phyloP scores from a whole-genome alignment of 2,888 invertebrate genomes.

The Drosophila prostipennis region DNA sequence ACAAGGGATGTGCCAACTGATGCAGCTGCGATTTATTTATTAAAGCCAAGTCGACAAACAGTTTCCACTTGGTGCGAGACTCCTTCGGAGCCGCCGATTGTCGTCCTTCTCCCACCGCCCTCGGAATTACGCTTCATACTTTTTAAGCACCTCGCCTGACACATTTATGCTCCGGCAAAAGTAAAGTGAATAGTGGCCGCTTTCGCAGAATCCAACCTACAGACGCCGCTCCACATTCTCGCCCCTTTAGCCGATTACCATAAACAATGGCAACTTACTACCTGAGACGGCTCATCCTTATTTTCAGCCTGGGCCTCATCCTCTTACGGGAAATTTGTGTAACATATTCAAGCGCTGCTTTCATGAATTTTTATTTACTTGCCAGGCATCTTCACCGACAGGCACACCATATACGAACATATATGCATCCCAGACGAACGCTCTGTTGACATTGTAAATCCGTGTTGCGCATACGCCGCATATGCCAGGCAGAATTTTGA shows the following conservation, averaged over 20 bases:
- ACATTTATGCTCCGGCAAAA: constrained; percentile 59
- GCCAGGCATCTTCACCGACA: constrained; percentile 30
- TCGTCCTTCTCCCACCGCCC: constrained; percentile 5
- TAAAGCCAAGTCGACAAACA: constrained; percentile 49
- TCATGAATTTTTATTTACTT: constrained; percentile 60
- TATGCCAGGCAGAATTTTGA: constrained; percentile 29
- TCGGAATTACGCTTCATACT: constrained; percentile 49
- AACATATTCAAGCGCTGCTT: constrained; percentile 42
- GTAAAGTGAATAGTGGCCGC: constrained; percentile 63
- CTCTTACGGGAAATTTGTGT: constrained; percentile 43
- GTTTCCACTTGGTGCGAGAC: constrained; percentile 8
- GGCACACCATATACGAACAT: constrained; percentile 1
- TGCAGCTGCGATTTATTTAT: constrained; percentile 74
- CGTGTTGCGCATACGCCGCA: constrained; percentile 69
- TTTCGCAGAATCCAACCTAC: constrained; percentile 3
- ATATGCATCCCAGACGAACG: constrained; percentile 27
- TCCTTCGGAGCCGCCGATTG: constrained; percentile 20
- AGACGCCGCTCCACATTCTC: constrained; percentile 3
- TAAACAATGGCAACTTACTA: constrained; percentile 38
- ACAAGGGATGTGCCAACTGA: constrained; percentile 53
- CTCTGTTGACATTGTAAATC: constrained; percentile 68
- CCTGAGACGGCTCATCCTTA: constrained; percentile 39
- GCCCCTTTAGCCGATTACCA: constrained; percentile 40
- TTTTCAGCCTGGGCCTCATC: constrained; percentile 24
- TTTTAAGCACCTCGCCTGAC: constrained; percentile 69